Percentiles rank a stretch among this genome's conserved stretches.
These are phyloP conservation scores for Pedetes capensis DNA, from an alignment of 2,113 vertebrate species.

Conservation along the genomic window DNA sequence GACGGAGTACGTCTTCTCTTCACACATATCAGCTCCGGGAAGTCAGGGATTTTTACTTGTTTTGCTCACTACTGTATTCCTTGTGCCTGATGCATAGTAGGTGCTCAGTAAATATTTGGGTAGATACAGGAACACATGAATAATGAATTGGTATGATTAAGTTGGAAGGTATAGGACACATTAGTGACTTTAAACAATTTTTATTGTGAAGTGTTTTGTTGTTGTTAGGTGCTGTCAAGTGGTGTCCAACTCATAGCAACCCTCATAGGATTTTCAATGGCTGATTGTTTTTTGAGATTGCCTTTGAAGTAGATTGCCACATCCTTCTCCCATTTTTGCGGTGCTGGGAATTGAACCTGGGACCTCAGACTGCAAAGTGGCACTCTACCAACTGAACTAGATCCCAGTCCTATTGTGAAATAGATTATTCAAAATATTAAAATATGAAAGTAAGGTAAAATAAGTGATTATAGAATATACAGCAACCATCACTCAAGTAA, in stretches of 20 bases:
- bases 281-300: no score
- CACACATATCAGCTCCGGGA: not conserved
- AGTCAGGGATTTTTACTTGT: not conserved
- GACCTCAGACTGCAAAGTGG: no score
- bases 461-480: not conserved
- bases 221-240: no score
- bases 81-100: not conserved
- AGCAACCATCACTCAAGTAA: not conserved
- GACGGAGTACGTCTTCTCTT: not conserved
- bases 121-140: not conserved
- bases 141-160: not conserved
- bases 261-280: no score
- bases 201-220: no score
- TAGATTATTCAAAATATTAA: constrained; percentile 12
- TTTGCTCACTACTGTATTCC: not conserved
- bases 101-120: not conserved
- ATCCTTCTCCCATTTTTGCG: no score
- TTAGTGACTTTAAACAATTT: not conserved
- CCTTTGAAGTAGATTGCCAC: no score
- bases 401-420: no score
- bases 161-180: not conserved
- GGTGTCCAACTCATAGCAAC: no score
- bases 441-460: not conserved
- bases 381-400: no score
- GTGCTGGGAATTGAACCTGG: no score